phyloP scores from a whole-genome alignment of 2,888 invertebrate species.

The Hesperia comma region DNA sequence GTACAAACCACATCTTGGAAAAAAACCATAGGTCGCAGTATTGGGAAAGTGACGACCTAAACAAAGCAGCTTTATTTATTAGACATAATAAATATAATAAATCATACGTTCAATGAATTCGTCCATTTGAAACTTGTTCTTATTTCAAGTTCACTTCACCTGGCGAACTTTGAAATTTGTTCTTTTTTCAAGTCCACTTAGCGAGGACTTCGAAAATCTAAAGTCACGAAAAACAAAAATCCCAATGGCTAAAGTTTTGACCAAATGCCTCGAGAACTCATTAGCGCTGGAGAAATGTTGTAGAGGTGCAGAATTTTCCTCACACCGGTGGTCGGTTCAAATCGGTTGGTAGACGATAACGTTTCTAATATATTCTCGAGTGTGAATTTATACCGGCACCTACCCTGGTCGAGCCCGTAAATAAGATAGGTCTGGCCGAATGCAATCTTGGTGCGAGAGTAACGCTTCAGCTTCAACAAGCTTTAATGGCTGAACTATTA shows the following conservation, averaged over 20 bases:
- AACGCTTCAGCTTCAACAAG: slow-evolving; percentile 15
- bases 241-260: background rate
- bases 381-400: slow-evolving; percentile 36
- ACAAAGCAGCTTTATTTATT: too few species aligned
- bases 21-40: too few species aligned
- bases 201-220: background rate
- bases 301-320: slow-evolving; percentile 10
- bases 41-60: too few species aligned
- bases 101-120: too few species aligned
- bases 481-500: slow-evolving; percentile 14
- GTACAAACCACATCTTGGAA: too few species aligned
- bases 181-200: background rate
- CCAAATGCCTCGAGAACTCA: background rate
- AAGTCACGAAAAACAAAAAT: too few species aligned
- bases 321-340: slow-evolving; percentile 3
- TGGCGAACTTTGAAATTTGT: background rate
- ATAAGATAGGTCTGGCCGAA: slow-evolving; percentile 30
- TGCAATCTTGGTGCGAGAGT: slow-evolving; percentile 31
- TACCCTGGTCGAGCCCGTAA: slow-evolving; percentile 27
- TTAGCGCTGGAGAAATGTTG: background rate
- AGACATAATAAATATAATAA: too few species aligned
- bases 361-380: slow-evolving; percentile 34
- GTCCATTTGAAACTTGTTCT: too few species aligned
- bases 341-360: slow-evolving; percentile 23
- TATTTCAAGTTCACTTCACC: too few species aligned